Evolutionary conservation across 1,140 invertebrate genomes (phyloP).

Genomic region (Paramacrobiotus metropolitanus): DNA sequence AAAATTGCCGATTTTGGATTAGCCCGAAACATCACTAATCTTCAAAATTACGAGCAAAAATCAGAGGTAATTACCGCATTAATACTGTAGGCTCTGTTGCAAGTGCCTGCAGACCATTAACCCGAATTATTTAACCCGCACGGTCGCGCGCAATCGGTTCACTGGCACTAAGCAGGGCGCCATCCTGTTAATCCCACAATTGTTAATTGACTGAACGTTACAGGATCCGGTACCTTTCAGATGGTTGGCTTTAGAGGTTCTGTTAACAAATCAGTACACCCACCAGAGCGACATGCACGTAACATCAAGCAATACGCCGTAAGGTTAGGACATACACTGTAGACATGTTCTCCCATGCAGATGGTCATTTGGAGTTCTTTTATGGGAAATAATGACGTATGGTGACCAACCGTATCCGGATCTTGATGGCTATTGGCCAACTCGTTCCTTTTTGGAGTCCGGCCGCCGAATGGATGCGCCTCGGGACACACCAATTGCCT

Average conservation of each 20-base stretch:
- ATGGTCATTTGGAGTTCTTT: constrained; percentile 29
- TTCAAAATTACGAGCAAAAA: constrained; percentile 92
- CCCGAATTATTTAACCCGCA: no score
- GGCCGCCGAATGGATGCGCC: constrained; percentile 86
- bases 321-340: no score
- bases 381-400: constrained; percentile 33
- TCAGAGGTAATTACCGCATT: constrained; percentile 41
- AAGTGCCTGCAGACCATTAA: not conserved
- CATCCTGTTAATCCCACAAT: no score
- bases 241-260: constrained; percentile 96
- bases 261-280: no score
- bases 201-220: constrained; percentile 12
- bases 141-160: no score
- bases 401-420: constrained; percentile 30
- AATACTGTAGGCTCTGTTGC: not conserved
- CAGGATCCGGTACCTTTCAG: constrained; percentile 70
- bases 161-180: no score
- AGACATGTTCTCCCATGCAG: constrained; percentile 17
- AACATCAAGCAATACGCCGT: no score
- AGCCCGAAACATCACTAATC: constrained; percentile 69
- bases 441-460: constrained; percentile 19
- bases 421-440: constrained; percentile 14
- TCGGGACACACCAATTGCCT: constrained; percentile 61
- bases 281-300: no score
- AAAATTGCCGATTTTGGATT: constrained; percentile 98